phyloP scores from a whole-genome alignment of 2,888 invertebrate genomes.

The Plutella xylostella region DNA sequence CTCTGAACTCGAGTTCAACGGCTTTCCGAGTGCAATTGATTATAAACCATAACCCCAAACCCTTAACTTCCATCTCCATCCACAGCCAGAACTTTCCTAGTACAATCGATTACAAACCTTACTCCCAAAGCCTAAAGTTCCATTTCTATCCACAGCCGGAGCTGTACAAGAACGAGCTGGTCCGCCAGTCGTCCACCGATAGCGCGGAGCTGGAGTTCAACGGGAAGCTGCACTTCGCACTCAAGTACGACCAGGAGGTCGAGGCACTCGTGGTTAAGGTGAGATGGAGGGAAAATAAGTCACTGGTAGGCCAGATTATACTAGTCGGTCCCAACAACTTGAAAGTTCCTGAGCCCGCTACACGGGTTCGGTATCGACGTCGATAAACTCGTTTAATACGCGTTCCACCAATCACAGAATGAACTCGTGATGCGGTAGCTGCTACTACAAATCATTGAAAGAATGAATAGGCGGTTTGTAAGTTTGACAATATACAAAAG shows the following conservation, averaged over 20 bases:
- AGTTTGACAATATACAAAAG: too few relatives aligned
- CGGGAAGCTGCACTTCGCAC: conserved; percentile 84
- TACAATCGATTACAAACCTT: background rate
- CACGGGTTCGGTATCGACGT: too few relatives aligned
- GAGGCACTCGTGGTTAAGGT: conserved; percentile 86
- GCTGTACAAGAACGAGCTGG: conserved; percentile 79
- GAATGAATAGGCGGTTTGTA: too few relatives aligned
- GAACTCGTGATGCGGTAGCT: too few relatives aligned
- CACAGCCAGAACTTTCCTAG: background rate
- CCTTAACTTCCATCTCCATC: too few relatives aligned
- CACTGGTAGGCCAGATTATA: background rate
- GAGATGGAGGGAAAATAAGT: conserved; percentile 14
- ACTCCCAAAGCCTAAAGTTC: background rate
- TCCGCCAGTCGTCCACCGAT: conserved; percentile 78
- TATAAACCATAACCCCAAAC: background rate
- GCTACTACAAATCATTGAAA: too few relatives aligned
- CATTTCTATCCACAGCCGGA: conserved; percentile 71
- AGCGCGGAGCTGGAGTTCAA: conserved; percentile 80
- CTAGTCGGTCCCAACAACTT: too few relatives aligned
- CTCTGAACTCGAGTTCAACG: conserved; percentile 48
- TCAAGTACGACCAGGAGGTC: conserved; percentile 84
- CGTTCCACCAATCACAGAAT: too few relatives aligned
- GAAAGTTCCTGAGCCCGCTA: too few relatives aligned
- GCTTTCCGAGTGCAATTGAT: background rate
- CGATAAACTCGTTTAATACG: too few relatives aligned